Conservation (phyloP, 2,113 vertebrate species). For the Cyanistes caeruleus region DNA sequence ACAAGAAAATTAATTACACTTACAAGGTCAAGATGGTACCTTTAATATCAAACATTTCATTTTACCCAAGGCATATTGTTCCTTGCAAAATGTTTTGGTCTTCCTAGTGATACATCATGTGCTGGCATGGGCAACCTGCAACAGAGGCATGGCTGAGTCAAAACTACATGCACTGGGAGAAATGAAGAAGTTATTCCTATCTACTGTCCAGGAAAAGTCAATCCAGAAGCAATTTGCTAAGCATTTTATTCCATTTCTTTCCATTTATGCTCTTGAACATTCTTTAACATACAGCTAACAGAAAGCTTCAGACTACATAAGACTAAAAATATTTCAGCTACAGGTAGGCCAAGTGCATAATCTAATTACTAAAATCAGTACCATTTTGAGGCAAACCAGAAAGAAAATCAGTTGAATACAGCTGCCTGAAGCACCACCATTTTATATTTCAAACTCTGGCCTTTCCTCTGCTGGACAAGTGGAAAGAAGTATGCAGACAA, state of each 20-base stretch:
- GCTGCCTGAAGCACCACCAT: neutral
- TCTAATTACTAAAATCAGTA: neutral
- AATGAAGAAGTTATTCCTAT: constrained; percentile 52
- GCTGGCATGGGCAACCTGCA: neutral
- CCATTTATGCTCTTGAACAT: neutral
- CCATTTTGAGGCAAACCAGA: neutral
- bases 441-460: neutral
- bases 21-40: neutral
- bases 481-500: neutral
- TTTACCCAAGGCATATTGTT: neutral
- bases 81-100: neutral
- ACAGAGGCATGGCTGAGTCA: neutral
- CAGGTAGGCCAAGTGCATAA: neutral
- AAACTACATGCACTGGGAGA: neutral
- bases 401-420: neutral
- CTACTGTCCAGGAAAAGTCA: constrained; percentile 21
- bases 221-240: neutral
- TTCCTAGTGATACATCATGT: neutral
- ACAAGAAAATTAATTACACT: neutral
- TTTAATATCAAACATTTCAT: neutral
- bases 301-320: neutral
- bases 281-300: constrained; percentile 1
- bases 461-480: neutral
- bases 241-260: constrained; percentile 39
- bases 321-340: neutral